phyloP scores from a whole-genome alignment of 2,888 invertebrate genomes.

The Bedellia somnulentella region DNA sequence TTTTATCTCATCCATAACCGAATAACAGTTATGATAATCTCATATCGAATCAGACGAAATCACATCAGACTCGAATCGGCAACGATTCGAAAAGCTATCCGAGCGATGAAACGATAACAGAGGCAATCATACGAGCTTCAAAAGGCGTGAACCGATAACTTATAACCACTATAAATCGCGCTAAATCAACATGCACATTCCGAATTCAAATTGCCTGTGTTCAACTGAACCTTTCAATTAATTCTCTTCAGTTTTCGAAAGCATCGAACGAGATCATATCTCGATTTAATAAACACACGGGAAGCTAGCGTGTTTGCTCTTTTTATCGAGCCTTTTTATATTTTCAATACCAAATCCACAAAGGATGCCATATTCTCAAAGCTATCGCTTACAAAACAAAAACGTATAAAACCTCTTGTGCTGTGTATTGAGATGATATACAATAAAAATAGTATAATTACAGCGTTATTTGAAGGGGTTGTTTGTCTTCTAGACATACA shows the following conservation, averaged over 20 bases:
- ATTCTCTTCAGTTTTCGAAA: constrained; percentile 17
- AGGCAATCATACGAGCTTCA: constrained; percentile 26
- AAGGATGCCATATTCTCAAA: too few species aligned
- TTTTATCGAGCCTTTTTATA: too few species aligned
- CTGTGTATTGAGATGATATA: too few species aligned
- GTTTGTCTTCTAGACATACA: too few species aligned
- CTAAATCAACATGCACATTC: constrained; percentile 39
- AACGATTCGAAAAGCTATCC: constrained; percentile 15
- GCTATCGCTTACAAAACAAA: too few species aligned
- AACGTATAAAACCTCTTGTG: too few species aligned
- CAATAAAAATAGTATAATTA: too few species aligned
- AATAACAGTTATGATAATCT: background rate
- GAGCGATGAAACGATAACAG: constrained; percentile 28
- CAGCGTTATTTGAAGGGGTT: too few species aligned
- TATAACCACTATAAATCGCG: constrained; percentile 40
- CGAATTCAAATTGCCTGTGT: constrained; percentile 23
- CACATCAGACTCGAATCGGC: constrained; percentile 2
- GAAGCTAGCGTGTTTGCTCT: constrained; percentile 41
- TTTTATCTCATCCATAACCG: background rate
- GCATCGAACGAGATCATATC: constrained; percentile 43
- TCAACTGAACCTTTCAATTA: constrained; percentile 37
- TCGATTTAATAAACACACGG: constrained; percentile 55
- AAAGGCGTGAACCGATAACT: constrained; percentile 37
- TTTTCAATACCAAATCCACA: too few species aligned
- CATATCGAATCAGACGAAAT: constrained; percentile 2